phyloP scores from a whole-genome alignment of 2,797 vertebrate species.

The Cygnus olor region DNA sequence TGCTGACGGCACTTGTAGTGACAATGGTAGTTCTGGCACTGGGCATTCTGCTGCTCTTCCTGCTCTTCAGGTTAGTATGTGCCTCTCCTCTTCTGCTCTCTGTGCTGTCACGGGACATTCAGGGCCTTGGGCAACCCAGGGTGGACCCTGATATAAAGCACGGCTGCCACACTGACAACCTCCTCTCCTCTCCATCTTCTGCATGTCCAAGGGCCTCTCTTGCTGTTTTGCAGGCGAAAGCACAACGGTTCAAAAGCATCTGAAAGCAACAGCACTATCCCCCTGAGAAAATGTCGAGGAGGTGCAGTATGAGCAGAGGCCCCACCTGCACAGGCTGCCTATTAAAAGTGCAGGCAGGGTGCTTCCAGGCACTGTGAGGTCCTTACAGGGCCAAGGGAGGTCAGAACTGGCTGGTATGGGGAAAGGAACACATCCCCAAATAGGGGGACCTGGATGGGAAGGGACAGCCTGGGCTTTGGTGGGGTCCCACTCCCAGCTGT shows the following conservation, averaged over 20 bases:
- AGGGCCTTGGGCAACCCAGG: background rate
- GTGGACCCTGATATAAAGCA: background rate
- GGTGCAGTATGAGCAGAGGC: constrained; percentile 12
- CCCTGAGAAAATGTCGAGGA: background rate
- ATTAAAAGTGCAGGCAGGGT: background rate
- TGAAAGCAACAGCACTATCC: background rate
- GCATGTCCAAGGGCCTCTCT: background rate
- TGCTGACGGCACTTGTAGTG: background rate
- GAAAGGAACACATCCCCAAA: background rate
- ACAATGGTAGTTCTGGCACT: background rate
- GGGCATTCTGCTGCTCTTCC: background rate
- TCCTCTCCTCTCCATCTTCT: background rate
- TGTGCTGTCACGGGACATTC: background rate
- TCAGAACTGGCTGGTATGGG: background rate
- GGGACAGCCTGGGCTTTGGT: background rate
- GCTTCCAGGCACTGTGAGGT: background rate
- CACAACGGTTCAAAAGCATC: background rate
- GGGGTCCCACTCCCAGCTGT: background rate
- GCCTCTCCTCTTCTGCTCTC: background rate
- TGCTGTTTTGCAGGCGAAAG: constrained; percentile 38
- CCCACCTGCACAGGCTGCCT: background rate
- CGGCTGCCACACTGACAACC: background rate
- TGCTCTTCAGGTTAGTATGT: constrained; percentile 38
- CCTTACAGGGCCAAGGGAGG: background rate
- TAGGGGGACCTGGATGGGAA: background rate